phyloP scores from a whole-genome alignment of 2,888 invertebrate species.

The Therioaphis trifolii region DNA sequence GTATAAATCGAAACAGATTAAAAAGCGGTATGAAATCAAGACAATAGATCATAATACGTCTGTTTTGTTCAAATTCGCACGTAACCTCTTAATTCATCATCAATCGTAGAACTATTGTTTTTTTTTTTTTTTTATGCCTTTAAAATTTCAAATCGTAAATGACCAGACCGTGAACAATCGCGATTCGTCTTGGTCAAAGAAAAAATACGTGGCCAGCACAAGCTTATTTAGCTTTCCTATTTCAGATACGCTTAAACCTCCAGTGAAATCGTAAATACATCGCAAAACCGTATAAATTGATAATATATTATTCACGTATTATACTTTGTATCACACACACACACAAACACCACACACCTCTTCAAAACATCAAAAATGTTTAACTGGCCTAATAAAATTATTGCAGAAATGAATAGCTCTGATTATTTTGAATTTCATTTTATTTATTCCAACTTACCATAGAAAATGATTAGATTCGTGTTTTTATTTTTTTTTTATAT shows the following conservation, averaged over 20 bases:
- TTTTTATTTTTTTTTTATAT: background rate
- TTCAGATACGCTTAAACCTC: slow-evolving; percentile 41
- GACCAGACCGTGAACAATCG: slow-evolving; percentile 55
- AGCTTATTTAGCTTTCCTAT: slow-evolving; percentile 53
- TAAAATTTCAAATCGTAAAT: slow-evolving; percentile 53
- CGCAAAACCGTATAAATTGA: slow-evolving; percentile 58
- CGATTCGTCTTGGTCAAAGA: slow-evolving; percentile 50
- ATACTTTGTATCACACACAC: slow-evolving; percentile 6
- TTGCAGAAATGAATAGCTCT: background rate
- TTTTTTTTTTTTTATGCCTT: slow-evolving; percentile 32
- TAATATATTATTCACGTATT: slow-evolving; percentile 48
- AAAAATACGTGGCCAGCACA: slow-evolving; percentile 33
- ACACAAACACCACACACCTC: background rate
- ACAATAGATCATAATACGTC: slow-evolving; percentile 31
- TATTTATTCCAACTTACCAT: background rate
- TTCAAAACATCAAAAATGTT: slow-evolving; percentile 6
- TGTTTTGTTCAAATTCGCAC: slow-evolving; percentile 39
- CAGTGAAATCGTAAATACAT: slow-evolving; percentile 56
- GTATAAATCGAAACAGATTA: slow-evolving; percentile 4
- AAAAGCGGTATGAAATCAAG: background rate
- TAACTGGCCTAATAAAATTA: slow-evolving; percentile 6
- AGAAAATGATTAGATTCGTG: background rate
- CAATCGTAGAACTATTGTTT: slow-evolving; percentile 29
- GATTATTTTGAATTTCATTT: slow-evolving; percentile 27
- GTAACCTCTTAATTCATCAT: slow-evolving; percentile 37